A percentile compares a stretch with the other conserved stretches of the same genome.
Evolutionary conservation across 2,797 vertebrate species (phyloP).

Genomic region (Periparus ater): DNA sequence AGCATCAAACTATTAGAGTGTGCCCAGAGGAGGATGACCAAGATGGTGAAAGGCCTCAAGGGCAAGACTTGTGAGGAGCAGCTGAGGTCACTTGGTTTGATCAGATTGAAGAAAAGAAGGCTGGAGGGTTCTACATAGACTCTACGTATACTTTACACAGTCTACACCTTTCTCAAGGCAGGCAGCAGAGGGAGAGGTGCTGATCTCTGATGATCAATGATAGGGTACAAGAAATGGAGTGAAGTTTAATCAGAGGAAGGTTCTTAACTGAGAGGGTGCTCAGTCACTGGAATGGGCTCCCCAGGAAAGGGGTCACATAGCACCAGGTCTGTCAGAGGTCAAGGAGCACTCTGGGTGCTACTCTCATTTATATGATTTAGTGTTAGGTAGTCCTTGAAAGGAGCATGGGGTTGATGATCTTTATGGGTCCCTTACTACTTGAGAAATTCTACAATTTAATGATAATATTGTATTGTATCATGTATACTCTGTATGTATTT

Average conservation of each 20-base stretch:
- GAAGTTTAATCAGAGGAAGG: background rate
- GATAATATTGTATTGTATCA: background rate
- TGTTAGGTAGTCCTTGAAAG: background rate
- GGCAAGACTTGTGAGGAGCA: background rate
- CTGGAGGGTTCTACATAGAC: background rate
- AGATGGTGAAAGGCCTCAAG: background rate
- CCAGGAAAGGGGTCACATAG: background rate
- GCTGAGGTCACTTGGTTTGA: background rate
- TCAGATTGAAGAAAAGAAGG: background rate
- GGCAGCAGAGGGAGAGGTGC: rapidly evolving
- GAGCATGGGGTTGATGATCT: background rate
- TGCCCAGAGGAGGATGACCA: background rate
- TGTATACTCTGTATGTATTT: background rate
- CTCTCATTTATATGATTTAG: background rate
- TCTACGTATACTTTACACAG: background rate
- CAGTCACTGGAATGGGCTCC: background rate
- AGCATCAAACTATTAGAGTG: background rate
- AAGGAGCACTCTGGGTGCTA: background rate
- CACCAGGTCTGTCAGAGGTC: background rate
- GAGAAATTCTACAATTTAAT: background rate
- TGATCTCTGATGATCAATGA: background rate
- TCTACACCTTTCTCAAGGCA: background rate
- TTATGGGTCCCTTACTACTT: background rate
- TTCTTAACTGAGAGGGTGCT: background rate
- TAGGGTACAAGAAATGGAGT: background rate